Percentiles rank a stretch among this genome's conserved stretches.
These are phyloP conservation scores for Toxotes chatareus DNA, from an alignment of 2,113 vertebrate genomes.

Conservation along the genomic window DNA sequence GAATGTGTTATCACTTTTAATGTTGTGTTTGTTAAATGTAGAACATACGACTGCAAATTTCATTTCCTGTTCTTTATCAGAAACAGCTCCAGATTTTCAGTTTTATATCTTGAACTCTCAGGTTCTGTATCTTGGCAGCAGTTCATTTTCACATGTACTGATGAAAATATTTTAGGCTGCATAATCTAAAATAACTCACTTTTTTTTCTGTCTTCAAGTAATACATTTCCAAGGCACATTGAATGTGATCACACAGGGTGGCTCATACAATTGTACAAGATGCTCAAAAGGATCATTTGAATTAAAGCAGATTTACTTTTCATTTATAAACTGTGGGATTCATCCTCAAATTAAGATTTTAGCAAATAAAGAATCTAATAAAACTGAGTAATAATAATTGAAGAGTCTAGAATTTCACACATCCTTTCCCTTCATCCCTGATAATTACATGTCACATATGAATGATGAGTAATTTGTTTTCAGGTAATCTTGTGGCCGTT, in stretches of 20 bases:
- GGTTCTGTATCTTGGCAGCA: background rate
- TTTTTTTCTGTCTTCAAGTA: background rate
- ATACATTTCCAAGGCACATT: background rate
- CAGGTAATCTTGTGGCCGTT: background rate
- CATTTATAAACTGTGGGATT: background rate
- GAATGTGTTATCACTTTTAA: background rate
- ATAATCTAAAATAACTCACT: background rate
- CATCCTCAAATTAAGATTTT: background rate
- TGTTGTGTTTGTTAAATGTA: background rate
- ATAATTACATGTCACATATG: background rate
- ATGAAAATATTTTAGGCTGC: background rate
- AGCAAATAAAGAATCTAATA: background rate
- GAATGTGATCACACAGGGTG: background rate
- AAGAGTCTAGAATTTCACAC: background rate
- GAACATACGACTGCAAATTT: background rate
- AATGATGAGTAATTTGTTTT: background rate
- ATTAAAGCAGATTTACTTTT: background rate
- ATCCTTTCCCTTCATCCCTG: background rate
- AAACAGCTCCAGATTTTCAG: background rate
- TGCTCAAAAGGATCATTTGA: background rate
- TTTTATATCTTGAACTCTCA: background rate
- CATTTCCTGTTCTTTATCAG: background rate
- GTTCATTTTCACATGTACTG: background rate
- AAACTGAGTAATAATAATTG: background rate
- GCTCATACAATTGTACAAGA: background rate